These are phyloP conservation scores for Graptemys geographica DNA, from an alignment of 2,797 vertebrate genomes.

Conservation along the genomic window DNA sequence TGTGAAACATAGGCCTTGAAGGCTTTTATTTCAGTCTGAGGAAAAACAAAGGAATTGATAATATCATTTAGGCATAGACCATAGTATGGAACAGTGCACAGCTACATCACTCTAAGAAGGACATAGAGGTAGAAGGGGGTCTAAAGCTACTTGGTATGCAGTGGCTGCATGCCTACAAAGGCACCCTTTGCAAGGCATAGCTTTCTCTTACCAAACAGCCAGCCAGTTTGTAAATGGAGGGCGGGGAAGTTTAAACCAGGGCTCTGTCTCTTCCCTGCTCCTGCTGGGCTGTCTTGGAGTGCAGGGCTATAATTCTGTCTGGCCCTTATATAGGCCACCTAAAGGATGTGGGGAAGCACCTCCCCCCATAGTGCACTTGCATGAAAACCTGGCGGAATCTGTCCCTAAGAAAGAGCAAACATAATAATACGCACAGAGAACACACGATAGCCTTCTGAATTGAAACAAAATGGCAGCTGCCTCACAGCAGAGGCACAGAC, in stretches of 20 bases:
- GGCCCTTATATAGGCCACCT: rapidly evolving
- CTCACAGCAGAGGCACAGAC: neutral
- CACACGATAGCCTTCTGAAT: neutral
- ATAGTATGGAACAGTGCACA: neutral
- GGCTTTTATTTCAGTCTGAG: neutral
- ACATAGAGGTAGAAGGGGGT: neutral
- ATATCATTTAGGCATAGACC: neutral
- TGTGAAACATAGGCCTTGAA: neutral
- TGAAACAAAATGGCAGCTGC: neutral
- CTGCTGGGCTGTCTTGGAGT: neutral
- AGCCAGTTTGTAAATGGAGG: neutral
- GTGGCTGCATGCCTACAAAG: neutral
- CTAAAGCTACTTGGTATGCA: neutral
- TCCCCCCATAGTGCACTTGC: neutral
- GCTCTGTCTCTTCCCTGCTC: neutral
- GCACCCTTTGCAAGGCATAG: neutral
- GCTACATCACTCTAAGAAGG: rapidly evolving
- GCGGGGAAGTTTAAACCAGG: neutral
- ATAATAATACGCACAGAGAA: neutral
- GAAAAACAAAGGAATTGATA: neutral
- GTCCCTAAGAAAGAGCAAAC: neutral
- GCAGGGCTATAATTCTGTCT: neutral
- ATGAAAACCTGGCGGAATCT: neutral
- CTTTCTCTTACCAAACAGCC: neutral
- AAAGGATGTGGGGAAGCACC: neutral